Percentiles rank a stretch among this genome's conserved stretches.
Evolutionary conservation across 2,797 vertebrate species (phyloP).

Genomic region (Coranthus polyacanthus): DNA sequence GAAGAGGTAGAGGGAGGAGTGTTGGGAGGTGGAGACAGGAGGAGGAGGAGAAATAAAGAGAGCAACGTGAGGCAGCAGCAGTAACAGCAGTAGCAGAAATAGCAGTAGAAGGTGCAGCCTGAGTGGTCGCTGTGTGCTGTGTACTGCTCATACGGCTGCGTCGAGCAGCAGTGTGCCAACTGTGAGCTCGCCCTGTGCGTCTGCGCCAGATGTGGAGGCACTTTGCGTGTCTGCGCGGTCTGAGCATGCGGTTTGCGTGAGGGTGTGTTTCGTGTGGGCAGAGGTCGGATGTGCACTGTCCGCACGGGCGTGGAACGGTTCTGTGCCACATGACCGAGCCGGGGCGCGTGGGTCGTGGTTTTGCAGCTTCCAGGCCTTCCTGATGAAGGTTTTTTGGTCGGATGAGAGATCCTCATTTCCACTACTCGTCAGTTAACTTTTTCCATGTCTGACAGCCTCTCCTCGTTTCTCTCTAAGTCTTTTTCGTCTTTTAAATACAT

Average conservation of each 20-base stretch:
- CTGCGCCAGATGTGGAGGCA: constrained; percentile 49
- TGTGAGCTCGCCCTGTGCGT: constrained; percentile 50
- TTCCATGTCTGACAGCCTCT: constrained; percentile 69
- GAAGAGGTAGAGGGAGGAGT: constrained; percentile 62
- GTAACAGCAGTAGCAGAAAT: constrained; percentile 87
- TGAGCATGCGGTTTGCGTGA: constrained; percentile 67
- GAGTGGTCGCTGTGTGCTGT: constrained; percentile 76
- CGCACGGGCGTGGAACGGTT: constrained; percentile 50
- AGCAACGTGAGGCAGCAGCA: constrained; percentile 86
- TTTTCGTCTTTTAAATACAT: constrained; percentile 81
- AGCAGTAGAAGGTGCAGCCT: constrained; percentile 85
- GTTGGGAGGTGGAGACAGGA: constrained; percentile 75
- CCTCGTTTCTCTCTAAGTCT: constrained; percentile 67
- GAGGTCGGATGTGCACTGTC: constrained; percentile 68
- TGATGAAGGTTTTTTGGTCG: constrained; percentile 72
- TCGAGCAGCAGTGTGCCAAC: constrained; percentile 50
- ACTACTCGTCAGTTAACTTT: constrained; percentile 65
- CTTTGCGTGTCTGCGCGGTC: constrained; percentile 56
- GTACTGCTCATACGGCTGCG: constrained; percentile 56
- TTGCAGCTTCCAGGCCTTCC: constrained; percentile 68
- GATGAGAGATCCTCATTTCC: constrained; percentile 83
- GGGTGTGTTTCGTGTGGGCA: constrained; percentile 59
- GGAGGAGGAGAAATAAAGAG: constrained; percentile 85
- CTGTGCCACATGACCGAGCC: constrained; percentile 46
- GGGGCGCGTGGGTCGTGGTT: constrained; percentile 49